phyloP scores from a whole-genome alignment of 2,797 vertebrate species.

The Onychomys leucogaster region DNA sequence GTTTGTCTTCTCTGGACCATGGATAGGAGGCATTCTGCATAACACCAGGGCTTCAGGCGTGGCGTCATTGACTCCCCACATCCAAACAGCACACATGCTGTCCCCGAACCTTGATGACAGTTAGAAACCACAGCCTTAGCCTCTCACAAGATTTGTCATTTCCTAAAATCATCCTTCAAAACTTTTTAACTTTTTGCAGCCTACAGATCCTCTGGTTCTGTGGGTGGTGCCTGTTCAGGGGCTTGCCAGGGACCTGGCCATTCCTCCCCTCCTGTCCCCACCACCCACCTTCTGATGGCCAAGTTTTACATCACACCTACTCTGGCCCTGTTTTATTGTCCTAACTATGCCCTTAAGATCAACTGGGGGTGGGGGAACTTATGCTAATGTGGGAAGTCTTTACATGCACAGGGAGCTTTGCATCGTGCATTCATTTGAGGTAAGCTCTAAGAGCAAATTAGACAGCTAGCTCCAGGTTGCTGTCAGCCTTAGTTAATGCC shows the following conservation, averaged over 20 bases:
- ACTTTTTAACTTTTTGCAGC: neutral
- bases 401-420: neutral
- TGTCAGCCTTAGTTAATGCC: neutral
- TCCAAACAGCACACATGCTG: neutral
- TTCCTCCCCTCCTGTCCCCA: neutral
- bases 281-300: neutral
- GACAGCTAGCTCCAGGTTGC: neutral
- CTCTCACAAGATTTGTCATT: slow-evolving; percentile 42
- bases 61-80: neutral
- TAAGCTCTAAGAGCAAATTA: neutral
- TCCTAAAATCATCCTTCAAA: slow-evolving; percentile 52
- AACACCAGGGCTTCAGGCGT: neutral
- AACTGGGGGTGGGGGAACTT: too few species aligned
- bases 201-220: neutral
- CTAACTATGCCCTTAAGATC: neutral
- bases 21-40: neutral
- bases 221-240: neutral
- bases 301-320: neutral
- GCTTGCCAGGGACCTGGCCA: neutral
- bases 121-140: neutral
- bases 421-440: neutral
- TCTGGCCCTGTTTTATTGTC: neutral
- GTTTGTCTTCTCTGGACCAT: slow-evolving; percentile 50
- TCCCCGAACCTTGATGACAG: neutral
- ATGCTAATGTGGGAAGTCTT: neutral